Conservation (phyloP, 2,888 invertebrate species). For the Drosophila suboccidentalis region DNA sequence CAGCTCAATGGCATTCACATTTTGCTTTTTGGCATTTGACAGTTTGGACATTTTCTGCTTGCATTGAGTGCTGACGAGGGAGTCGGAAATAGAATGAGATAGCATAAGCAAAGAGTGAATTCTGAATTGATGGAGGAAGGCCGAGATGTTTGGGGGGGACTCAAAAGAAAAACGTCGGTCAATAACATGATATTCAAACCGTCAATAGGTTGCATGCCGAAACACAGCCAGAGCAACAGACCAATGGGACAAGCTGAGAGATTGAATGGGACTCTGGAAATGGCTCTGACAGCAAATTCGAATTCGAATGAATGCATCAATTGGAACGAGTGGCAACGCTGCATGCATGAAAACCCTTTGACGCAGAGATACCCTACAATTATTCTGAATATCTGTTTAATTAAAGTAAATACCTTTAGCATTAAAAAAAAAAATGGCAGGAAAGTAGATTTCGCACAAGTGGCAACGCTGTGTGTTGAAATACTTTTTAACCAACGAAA, state of each 20-base stretch:
- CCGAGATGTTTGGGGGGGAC: slow-evolving; percentile 1
- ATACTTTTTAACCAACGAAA: too few relatives aligned
- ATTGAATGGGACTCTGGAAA: background rate
- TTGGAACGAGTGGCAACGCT: slow-evolving; percentile 19
- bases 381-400: background rate
- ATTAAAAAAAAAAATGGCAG: background rate
- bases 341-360: background rate
- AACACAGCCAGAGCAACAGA: slow-evolving; percentile 33
- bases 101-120: background rate
- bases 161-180: slow-evolving; percentile 58
- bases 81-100: slow-evolving; percentile 14
- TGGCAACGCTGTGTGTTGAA: background rate
- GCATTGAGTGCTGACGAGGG: slow-evolving; percentile 56
- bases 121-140: background rate
- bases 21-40: slow-evolving; percentile 79
- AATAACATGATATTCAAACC: slow-evolving; percentile 70
- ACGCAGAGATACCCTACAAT: slow-evolving; percentile 1
- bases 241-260: background rate
- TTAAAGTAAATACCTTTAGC: background rate
- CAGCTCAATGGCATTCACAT: slow-evolving; percentile 63
- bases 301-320: slow-evolving; percentile 30
- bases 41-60: slow-evolving; percentile 76
- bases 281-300: slow-evolving; percentile 24
- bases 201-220: slow-evolving; percentile 64
- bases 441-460: background rate